phyloP scores from a whole-genome alignment of 2,113 vertebrate genomes.

The Acanthisitta chloris region DNA sequence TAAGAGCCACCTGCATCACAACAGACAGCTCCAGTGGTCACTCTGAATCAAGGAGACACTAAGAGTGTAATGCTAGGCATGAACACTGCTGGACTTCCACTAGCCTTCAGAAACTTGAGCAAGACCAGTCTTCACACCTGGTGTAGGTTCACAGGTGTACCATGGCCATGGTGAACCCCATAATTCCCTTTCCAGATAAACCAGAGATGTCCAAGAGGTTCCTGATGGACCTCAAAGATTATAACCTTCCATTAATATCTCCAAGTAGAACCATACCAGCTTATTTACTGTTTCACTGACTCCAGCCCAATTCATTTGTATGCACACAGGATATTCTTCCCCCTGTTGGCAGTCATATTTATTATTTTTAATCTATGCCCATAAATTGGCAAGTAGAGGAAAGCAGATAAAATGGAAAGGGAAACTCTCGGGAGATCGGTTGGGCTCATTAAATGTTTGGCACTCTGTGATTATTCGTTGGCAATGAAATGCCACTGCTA shows the following conservation, averaged over 20 bases:
- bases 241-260: neutral
- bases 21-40: neutral
- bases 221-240: neutral
- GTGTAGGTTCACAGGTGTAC: neutral
- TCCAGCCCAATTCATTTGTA: neutral
- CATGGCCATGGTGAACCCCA: rapidly evolving
- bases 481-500: neutral
- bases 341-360: neutral
- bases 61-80: rapidly evolving
- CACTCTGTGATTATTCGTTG: neutral
- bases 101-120: neutral
- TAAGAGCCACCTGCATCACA: neutral
- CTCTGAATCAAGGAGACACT: neutral
- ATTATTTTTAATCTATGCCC: neutral
- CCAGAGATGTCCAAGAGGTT: neutral
- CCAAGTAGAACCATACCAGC: neutral
- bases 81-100: neutral
- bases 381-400: neutral
- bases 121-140: neutral
- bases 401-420: neutral
- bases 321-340: neutral
- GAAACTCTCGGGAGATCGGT: neutral
- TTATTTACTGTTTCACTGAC: neutral
- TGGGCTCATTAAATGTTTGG: conserved; percentile 25
- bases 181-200: neutral